Base-by-base conservation (phyloP, 2,888 invertebrate species). In the Gari tellinella region DNA sequence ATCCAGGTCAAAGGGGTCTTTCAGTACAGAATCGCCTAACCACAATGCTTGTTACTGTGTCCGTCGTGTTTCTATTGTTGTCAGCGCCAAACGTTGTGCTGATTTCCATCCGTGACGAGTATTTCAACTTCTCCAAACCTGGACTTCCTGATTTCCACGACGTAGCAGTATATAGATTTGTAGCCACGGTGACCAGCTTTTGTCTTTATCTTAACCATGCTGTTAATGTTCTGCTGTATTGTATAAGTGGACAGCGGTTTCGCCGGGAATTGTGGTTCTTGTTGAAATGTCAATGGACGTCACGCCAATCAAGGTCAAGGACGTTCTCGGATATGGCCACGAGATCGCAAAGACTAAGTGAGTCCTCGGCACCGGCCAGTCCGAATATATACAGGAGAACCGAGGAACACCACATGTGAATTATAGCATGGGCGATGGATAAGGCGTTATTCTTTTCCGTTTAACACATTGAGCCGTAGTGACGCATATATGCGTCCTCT, bases 201-300 rank as follows among this genome's bases (percentile, higher is more conserved):
- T 80, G 88, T 14, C 69, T 85, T 26, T 89, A 87, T 64, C 61
- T 81, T n/a, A 89, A 88, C 56, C 89, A 89, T 76, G 81, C 86
- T n/a, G 75, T 88, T 21, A 89, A 89, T 63, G 86, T 89, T 65
- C 75, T 88, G 14, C 80, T 89, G 7, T 89, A 89, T 73, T 88
- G 88, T 69, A 72, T 88, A 7, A 85, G 80, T 45, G 88, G 89
- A 45, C 77, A 81, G 45, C 77, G 80, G 49, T 89, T 89, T 70
- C 72, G 89, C 1, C 74, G 72, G 31, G 87, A 89, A 64, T 57
- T 89, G 17, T 60, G 63, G 37, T 55, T 64, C 4, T 49, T 81
- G 23, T 14, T 79, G 26, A 52, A 17, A 12, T 62, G 72, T 19
- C 45, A 60, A 43, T 64, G 46, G 40, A 52, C 41, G 15, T 56